phyloP scores from a whole-genome alignment of 2,113 vertebrate genomes.

The Gymnocephalus cernua region DNA sequence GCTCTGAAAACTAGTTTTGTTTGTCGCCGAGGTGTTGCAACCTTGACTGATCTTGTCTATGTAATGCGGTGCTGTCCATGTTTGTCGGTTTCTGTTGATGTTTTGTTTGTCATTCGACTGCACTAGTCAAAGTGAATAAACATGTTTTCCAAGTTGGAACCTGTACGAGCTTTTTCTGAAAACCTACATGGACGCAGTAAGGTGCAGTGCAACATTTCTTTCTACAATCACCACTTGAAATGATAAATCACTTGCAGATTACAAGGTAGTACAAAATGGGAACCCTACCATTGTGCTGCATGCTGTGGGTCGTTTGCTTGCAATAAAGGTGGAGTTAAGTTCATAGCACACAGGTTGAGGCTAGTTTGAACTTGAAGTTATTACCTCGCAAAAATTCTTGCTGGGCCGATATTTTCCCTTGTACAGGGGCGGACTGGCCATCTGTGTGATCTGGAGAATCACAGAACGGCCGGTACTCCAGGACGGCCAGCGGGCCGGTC shows the following conservation, averaged over 20 bases:
- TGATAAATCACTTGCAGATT: too few species aligned
- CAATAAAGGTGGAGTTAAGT: neutral
- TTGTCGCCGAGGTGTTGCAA: neutral
- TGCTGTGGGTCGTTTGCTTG: neutral
- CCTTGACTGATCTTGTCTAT: constrained; percentile 55
- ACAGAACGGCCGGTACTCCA: too few species aligned
- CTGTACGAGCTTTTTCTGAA: neutral
- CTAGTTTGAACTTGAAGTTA: neutral
- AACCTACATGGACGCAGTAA: neutral
- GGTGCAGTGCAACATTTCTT: neutral
- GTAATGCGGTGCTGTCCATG: constrained; percentile 47
- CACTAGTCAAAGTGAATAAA: constrained; percentile 70
- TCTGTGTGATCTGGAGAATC: too few species aligned
- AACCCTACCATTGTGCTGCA: too few species aligned
- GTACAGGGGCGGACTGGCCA: too few species aligned
- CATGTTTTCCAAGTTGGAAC: constrained; percentile 56
- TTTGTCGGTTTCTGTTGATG: constrained; percentile 36
- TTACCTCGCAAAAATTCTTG: neutral
- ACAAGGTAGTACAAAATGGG: too few species aligned
- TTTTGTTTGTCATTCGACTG: constrained; percentile 43
- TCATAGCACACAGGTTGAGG: neutral
- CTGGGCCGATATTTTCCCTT: neutral
- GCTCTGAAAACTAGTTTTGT: constrained; percentile 12
- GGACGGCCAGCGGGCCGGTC: too few species aligned
- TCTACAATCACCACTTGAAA: too few species aligned